These are phyloP conservation scores for Drosophila melanica DNA, from an alignment of 1,140 invertebrate genomes.

Conservation along the genomic window DNA sequence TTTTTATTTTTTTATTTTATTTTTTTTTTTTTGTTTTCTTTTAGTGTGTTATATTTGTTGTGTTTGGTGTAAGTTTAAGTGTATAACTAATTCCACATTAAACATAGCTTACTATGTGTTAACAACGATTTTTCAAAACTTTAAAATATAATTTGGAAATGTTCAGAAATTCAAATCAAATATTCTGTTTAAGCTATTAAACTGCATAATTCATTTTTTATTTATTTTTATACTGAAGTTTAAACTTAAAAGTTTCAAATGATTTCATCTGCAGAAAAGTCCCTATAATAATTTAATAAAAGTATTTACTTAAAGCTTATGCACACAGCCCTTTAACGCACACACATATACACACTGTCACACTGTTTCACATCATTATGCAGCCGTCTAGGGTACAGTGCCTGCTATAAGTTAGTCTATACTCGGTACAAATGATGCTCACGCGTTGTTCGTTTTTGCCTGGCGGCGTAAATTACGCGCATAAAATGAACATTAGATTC, in stretches of 20 bases:
- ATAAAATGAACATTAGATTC: conserved; percentile 83
- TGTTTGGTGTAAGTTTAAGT: background rate
- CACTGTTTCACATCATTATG: conserved; percentile 22
- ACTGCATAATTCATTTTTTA: no score
- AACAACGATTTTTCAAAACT: no score
- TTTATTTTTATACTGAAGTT: no score
- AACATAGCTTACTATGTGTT: background rate
- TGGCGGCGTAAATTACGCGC: conserved; percentile 77
- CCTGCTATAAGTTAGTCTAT: conserved; percentile 5
- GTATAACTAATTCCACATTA: background rate
- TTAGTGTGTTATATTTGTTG: background rate
- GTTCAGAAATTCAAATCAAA: no score
- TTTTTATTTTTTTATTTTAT: background rate
- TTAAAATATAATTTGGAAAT: no score
- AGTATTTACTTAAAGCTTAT: background rate
- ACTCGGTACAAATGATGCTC: conserved; percentile 54
- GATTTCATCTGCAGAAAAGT: no score
- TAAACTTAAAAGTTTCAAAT: no score
- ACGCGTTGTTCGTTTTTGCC: conserved; percentile 37
- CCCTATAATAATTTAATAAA: background rate
- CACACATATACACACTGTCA: background rate
- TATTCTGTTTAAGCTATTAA: no score
- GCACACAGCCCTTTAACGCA: background rate
- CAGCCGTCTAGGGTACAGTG: background rate
- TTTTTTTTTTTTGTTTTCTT: background rate